phyloP scores from a whole-genome alignment of 2,888 invertebrate species.

The Philonicus albiceps region DNA sequence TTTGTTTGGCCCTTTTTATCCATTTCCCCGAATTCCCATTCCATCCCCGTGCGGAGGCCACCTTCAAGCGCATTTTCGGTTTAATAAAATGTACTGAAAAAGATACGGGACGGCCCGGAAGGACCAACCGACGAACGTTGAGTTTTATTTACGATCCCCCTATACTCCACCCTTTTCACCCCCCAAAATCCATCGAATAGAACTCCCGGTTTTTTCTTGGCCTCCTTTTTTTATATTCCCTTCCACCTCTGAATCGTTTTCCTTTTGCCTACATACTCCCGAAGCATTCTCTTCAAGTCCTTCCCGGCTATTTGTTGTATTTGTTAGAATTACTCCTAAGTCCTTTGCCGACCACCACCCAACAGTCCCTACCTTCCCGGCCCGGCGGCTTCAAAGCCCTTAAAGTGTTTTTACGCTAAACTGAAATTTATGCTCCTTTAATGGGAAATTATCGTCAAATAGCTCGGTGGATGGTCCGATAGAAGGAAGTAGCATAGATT shows the following conservation, averaged over 20 bases:
- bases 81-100: slow-evolving; percentile 24
- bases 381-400: background rate
- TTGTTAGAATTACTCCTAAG: slow-evolving; percentile 16
- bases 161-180: background rate
- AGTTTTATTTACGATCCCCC: slow-evolving; percentile 17
- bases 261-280: background rate
- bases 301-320: background rate
- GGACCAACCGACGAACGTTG: background rate
- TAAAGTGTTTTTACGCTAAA: slow-evolving; percentile 24
- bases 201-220: background rate
- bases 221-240: background rate
- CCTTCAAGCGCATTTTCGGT: slow-evolving; percentile 12
- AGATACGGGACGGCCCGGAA: background rate
- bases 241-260: background rate
- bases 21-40: background rate
- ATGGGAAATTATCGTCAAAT: slow-evolving; percentile 30
- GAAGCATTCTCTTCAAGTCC: background rate
- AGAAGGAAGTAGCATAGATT: slow-evolving; percentile 25
- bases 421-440: slow-evolving; percentile 30
- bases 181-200: background rate
- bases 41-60: background rate
- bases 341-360: background rate
- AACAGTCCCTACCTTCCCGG: background rate
- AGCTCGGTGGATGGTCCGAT: slow-evolving; percentile 2
- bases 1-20: slow-evolving; percentile 7